phyloP scores from a whole-genome alignment of 2,797 vertebrate species.

The Sebastiscus tertius region DNA sequence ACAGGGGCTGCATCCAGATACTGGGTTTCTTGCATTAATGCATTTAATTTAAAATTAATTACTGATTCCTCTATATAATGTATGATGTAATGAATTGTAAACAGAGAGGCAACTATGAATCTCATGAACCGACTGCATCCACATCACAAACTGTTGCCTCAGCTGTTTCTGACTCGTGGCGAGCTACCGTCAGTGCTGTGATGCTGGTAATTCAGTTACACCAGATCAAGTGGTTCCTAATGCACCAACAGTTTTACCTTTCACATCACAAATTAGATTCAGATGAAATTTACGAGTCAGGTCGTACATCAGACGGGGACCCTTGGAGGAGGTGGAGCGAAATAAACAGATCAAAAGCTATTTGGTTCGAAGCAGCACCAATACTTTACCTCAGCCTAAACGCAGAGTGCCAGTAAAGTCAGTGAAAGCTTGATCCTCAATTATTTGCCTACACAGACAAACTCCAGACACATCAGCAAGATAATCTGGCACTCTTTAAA shows the following conservation, averaged over 20 bases:
- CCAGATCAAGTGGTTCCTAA: conserved; percentile 43
- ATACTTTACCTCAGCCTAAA: conserved; percentile 15
- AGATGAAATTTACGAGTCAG: conserved; percentile 36
- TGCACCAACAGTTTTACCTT: conserved; percentile 48
- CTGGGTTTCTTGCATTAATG: background rate
- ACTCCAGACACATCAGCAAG: conserved; percentile 15
- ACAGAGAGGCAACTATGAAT: background rate
- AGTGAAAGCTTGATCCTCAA: background rate
- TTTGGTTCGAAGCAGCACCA: conserved; percentile 11
- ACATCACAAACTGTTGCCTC: conserved; percentile 4
- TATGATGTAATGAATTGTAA: background rate
- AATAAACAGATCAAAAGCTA: conserved; percentile 39
- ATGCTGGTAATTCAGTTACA: conserved; percentile 44
- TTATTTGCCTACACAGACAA: conserved; percentile 7
- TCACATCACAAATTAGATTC: conserved; percentile 46
- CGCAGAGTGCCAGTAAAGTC: conserved; percentile 1
- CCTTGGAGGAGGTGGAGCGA: background rate
- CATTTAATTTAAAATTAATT: background rate
- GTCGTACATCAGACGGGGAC: conserved; percentile 14
- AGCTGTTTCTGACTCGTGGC: background rate
- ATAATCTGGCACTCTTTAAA: background rate
- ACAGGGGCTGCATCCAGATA: background rate
- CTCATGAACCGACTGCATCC: background rate
- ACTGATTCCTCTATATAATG: background rate
- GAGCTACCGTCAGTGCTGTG: background rate